Conservation (phyloP, 2,888 invertebrate genomes). For the Subacronicta megacephala region DNA sequence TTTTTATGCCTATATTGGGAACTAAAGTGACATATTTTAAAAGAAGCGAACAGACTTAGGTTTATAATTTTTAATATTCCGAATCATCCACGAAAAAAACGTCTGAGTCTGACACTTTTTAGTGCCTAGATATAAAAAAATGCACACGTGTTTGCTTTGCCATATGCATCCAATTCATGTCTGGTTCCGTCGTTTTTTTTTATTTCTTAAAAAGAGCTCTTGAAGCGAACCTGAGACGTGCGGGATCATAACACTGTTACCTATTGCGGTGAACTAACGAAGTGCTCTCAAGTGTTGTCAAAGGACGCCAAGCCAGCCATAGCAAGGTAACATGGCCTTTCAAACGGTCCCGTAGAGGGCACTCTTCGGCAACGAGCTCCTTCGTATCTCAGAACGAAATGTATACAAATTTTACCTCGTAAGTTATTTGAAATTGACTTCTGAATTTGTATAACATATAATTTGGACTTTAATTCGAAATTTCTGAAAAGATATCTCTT, state of each 20-base stretch:
- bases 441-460: constrained; percentile 21
- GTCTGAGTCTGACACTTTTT: not conserved
- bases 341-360: constrained; percentile 56
- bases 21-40: too few relatives aligned
- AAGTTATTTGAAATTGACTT: constrained; percentile 40
- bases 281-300: constrained; percentile 67
- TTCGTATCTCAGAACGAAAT: constrained; percentile 40
- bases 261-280: constrained; percentile 71
- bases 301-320: constrained; percentile 64
- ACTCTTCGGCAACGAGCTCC: constrained; percentile 47
- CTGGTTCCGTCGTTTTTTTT: constrained; percentile 27
- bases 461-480: constrained; percentile 18
- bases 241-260: constrained; percentile 72
- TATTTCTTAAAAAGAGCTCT: constrained; percentile 47
- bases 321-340: constrained; percentile 64
- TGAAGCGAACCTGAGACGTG: constrained; percentile 58
- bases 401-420: constrained; percentile 43
- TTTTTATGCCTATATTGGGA: too few relatives aligned
- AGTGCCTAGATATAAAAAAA: constrained; percentile 1
- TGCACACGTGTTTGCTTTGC: constrained; percentile 6
- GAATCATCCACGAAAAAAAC: constrained; percentile 10
- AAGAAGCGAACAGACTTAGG: too few relatives aligned
- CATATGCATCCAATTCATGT: constrained; percentile 19
- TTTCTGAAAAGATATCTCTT: constrained; percentile 11
- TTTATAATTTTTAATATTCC: not conserved